A percentile compares a stretch with the other conserved stretches of the same genome.
Evolutionary conservation across 2,797 vertebrate genomes (phyloP).

Genomic region (Neosilurus hyrtlii): DNA sequence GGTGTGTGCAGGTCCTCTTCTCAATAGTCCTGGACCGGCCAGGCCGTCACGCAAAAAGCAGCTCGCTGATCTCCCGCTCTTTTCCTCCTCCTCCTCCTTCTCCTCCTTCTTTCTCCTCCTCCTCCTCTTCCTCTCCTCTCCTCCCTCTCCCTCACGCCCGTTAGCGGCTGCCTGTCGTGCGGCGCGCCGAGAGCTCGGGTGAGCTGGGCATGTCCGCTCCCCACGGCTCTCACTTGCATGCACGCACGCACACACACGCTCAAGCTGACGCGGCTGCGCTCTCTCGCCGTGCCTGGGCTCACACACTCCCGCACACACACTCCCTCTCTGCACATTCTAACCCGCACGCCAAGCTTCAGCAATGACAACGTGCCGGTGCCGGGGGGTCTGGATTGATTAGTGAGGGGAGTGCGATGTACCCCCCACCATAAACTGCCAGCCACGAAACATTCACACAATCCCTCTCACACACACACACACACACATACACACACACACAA

Average conservation of each 20-base stretch:
- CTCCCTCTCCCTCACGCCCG: slow-evolving; percentile 51
- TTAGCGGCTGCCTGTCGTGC: slow-evolving; percentile 56
- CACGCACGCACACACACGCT: slow-evolving; percentile 37
- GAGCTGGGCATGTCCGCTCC: slow-evolving; percentile 62
- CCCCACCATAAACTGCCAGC: slow-evolving; percentile 50
- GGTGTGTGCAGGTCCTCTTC: slow-evolving; percentile 45
- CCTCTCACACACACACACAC: slow-evolving; percentile 27
- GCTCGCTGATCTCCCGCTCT: slow-evolving; percentile 55
- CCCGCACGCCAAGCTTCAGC: slow-evolving; percentile 42
- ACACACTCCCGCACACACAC: slow-evolving; percentile 51
- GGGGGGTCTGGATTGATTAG: slow-evolving; percentile 58
- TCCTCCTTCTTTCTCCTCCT: slow-evolving; percentile 57
- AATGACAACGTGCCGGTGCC: slow-evolving; percentile 45
- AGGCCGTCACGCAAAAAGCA: slow-evolving; percentile 55
- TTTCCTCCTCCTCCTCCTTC: slow-evolving; percentile 45
- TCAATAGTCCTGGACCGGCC: slow-evolving; percentile 61
- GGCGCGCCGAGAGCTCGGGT: slow-evolving; percentile 50
- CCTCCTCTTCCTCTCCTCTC: slow-evolving; percentile 51
- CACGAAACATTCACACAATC: slow-evolving; percentile 25
- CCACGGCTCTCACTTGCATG: slow-evolving; percentile 42
- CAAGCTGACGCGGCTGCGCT: slow-evolving; percentile 49
- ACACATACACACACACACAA: slow-evolving; percentile 11
- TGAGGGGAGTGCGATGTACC: slow-evolving; percentile 48
- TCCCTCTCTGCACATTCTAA: slow-evolving; percentile 58
- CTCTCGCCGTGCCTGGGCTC: slow-evolving; percentile 60